Base-by-base conservation (phyloP, 2,113 vertebrate species). In the Pterocles orientalis region DNA sequence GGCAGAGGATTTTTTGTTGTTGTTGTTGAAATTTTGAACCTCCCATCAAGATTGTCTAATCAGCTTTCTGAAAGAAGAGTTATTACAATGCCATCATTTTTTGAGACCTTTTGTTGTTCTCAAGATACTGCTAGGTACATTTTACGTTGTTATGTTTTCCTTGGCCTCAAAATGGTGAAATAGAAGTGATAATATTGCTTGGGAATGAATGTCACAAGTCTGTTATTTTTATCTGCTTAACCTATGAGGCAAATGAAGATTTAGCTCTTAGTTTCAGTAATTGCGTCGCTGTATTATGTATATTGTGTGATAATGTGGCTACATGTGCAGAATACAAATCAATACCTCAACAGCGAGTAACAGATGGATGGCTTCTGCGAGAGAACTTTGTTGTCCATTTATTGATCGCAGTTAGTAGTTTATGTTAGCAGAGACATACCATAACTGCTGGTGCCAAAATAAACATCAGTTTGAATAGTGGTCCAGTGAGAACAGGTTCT, bases 1-100 rank as follows among this genome's bases (percentile, higher is more conserved):
- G 92, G 94, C 96, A 92, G 90, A 95, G 86, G 66, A 88, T 50
- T 89, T 97, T 88, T 77, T 90, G 45, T 96, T 96, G 88, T 96
- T 96, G 88, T 84, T 89, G 86, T 86, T 92, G 91, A 96, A 96
- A 85, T 94, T 94, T 94, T 91, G 93, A 97, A 94, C 90, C 75
- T 95, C 80, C 90, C 92, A 84, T 95, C 97, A 97, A 90, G 82
- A 87, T 72, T 95, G 78, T 92, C 95, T 97, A 96, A 96, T 97
- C 93, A 95, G 75, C 92, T 97, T 94, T 93, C 85, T 96, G 91
- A 92, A 94, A 82, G 86, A 95, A 94, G 51, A 92, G 82, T 95
- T 86, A 95, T 92, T 97, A 88, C 70, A 97, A 39, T 88, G 47
- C 80, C 61, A 18, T 75, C 90, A 92, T 94, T 92, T 95, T n/a